Conservation (phyloP, 2,888 invertebrate species). For the Yponomeuta malinellus region DNA sequence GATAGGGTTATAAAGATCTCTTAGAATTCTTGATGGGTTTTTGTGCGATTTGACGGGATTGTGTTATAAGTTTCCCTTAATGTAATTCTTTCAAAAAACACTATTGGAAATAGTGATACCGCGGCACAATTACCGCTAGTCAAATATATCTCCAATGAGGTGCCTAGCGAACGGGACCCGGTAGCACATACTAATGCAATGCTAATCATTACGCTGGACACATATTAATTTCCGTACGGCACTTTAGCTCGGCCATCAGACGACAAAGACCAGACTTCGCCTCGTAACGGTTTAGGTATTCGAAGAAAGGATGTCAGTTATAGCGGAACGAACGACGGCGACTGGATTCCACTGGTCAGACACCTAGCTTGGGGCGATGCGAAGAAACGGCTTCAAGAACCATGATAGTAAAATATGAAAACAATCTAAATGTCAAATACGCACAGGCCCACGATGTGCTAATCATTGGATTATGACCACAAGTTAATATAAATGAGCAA, state of each 20-base stretch:
- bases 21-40: too few species aligned
- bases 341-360: not conserved
- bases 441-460: too few species aligned
- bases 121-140: constrained; percentile 40
- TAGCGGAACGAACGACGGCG: constrained; percentile 25
- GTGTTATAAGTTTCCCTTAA: too few species aligned
- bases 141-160: constrained; percentile 56
- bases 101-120: not conserved
- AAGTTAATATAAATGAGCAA: not conserved
- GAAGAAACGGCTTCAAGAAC: too few species aligned
- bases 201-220: constrained; percentile 63
- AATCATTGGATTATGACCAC: too few species aligned
- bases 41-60: too few species aligned
- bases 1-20: too few species aligned
- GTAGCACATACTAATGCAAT: constrained; percentile 65
- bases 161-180: constrained; percentile 51
- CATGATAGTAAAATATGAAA: too few species aligned
- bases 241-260: constrained; percentile 45
- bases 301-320: constrained; percentile 39
- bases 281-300: constrained; percentile 46
- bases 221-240: constrained; percentile 68
- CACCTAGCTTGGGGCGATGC: too few species aligned
- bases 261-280: constrained; percentile 39
- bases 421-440: too few species aligned
- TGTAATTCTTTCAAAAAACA: not conserved